A percentile compares a stretch with the other conserved stretches of the same genome.
These are phyloP conservation scores for Pitangus sulphuratus DNA, from an alignment of 2,797 vertebrate species.

Conservation along the genomic window DNA sequence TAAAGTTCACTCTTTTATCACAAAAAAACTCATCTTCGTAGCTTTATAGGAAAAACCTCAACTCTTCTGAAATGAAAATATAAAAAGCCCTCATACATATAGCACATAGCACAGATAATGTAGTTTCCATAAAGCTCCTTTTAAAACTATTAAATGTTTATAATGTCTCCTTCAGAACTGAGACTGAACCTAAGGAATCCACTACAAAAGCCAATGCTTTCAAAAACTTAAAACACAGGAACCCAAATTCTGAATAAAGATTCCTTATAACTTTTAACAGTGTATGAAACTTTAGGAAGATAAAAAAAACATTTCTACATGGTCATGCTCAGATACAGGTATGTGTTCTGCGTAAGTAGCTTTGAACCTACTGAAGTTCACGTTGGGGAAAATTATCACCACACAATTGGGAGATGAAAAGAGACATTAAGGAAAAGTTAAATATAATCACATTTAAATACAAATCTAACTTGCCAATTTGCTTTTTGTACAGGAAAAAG, in stretches of 20 bases:
- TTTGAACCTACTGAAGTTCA: not conserved
- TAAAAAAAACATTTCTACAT: not conserved
- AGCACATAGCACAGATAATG: not conserved
- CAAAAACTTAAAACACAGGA: not conserved
- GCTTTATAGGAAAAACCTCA: not conserved
- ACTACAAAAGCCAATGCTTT: not conserved
- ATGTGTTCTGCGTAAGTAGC: not conserved
- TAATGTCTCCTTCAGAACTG: not conserved
- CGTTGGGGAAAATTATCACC: not conserved
- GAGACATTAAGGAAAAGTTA: not conserved
- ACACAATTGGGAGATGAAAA: not conserved
- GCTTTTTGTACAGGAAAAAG: not conserved
- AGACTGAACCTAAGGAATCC: not conserved
- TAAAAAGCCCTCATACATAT: rapidly evolving
- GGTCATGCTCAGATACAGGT: not conserved
- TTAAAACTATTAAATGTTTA: not conserved
- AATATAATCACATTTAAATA: not conserved
- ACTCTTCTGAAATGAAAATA: not conserved
- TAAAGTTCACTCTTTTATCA: not conserved
- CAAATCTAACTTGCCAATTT: not conserved
- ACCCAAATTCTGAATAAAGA: not conserved
- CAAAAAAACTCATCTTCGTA: not conserved
- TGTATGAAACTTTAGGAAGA: not conserved
- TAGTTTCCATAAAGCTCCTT: not conserved
- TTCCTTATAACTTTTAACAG: not conserved